A percentile compares a stretch with the other conserved stretches of the same genome.
phyloP scores from a whole-genome alignment of 2,113 vertebrate species.

The Bubo scandiacus region DNA sequence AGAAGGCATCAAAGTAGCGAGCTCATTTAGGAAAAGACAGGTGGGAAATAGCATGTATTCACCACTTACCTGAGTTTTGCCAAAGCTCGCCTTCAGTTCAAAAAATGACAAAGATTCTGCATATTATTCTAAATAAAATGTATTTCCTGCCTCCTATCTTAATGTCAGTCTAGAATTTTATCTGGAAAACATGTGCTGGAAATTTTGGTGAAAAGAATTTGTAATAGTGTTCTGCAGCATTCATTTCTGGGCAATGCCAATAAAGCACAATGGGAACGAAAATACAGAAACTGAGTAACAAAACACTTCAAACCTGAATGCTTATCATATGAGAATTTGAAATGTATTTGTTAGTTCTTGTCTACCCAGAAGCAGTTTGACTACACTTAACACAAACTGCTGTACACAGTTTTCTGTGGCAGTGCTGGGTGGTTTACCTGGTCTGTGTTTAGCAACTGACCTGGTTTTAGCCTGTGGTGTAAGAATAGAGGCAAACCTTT shows the following conservation, averaged over 20 bases:
- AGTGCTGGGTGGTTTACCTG: background rate
- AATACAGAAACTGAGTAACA: background rate
- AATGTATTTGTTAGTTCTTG: background rate
- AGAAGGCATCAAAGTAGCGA: background rate
- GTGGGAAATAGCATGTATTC: background rate
- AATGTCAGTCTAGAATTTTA: background rate
- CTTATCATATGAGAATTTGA: background rate
- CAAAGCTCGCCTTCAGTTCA: background rate
- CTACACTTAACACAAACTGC: background rate
- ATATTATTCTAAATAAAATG: background rate
- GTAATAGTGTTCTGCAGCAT: background rate
- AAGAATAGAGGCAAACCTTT: background rate
- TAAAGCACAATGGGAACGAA: background rate
- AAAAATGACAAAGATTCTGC: background rate
- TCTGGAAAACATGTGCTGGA: background rate
- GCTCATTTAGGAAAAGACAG: background rate
- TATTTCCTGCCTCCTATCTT: background rate
- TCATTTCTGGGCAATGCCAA: background rate
- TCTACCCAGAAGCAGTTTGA: background rate
- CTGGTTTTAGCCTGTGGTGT: background rate
- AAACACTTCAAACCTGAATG: background rate
- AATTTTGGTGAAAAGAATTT: background rate
- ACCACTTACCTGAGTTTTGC: background rate
- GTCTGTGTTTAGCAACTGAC: background rate
- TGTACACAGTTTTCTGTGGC: background rate